Percentiles rank a stretch among this genome's conserved stretches.
Conservation (phyloP, 1,140 invertebrate species). For the Drosophila sproati region DNA sequence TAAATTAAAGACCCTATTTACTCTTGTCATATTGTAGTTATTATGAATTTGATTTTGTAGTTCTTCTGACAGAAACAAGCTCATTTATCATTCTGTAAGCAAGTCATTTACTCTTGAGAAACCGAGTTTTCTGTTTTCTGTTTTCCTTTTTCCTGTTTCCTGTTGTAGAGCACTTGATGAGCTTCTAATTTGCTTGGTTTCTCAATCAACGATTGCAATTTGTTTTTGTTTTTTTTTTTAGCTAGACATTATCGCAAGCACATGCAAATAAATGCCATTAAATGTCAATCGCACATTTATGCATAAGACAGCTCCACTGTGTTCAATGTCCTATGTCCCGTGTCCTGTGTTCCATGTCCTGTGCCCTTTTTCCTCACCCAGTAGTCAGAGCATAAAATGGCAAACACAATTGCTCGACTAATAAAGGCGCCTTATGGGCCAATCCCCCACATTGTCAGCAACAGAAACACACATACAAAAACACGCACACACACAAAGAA, state of each 20-base stretch:
- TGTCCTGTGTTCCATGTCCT: background rate
- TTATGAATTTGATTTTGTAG: background rate
- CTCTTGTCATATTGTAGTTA: too few relatives aligned
- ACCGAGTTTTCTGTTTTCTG: slow-evolving; percentile 1
- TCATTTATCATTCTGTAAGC: slow-evolving; percentile 15
- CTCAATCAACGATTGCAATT: background rate
- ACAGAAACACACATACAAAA: background rate
- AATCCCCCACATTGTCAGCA: slow-evolving; percentile 33
- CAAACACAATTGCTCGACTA: slow-evolving; percentile 45
- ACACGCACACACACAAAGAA: background rate
- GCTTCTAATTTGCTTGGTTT: slow-evolving; percentile 19
- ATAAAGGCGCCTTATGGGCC: slow-evolving; percentile 45
- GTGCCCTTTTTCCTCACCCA: background rate
- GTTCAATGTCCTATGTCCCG: slow-evolving; percentile 9
- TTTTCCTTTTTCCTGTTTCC: slow-evolving; percentile 2
- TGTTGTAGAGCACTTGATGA: slow-evolving; percentile 17
- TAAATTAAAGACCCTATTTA: too few relatives aligned
- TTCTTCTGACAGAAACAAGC: background rate
- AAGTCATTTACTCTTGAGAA: background rate
- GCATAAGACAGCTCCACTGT: slow-evolving; percentile 25
- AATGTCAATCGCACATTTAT: slow-evolving; percentile 73
- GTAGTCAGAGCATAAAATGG: slow-evolving; percentile 20
- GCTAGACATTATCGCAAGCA: slow-evolving; percentile 44
- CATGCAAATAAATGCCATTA: slow-evolving; percentile 72
- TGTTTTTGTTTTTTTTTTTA: background rate